Conservation (phyloP, 2,888 invertebrate genomes). For the Cremastinae sp. region DNA sequence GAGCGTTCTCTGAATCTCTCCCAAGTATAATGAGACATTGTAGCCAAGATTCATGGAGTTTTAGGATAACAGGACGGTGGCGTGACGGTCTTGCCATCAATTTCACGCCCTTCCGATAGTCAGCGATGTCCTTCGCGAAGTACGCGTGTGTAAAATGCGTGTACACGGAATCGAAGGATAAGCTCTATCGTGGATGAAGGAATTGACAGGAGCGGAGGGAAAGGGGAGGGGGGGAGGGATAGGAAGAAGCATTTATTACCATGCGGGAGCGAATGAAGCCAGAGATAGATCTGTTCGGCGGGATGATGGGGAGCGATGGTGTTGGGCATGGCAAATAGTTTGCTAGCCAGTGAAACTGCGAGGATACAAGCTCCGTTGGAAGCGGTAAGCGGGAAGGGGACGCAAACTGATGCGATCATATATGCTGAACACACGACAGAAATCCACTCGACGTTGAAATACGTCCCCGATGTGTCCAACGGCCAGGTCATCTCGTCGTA, state of each 20-base stretch:
- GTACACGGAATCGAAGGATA: neutral
- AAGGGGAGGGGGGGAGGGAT: neutral
- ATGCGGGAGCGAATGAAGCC: slow-evolving; percentile 50
- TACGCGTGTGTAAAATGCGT: slow-evolving; percentile 16
- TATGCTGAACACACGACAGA: slow-evolving; percentile 55
- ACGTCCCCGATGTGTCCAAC: slow-evolving; percentile 62
- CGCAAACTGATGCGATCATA: slow-evolving; percentile 49
- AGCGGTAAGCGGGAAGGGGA: neutral
- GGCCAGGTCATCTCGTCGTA: slow-evolving; percentile 52
- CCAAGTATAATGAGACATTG: neutral
- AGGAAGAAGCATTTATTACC: slow-evolving; percentile 55
- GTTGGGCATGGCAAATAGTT: slow-evolving; percentile 27
- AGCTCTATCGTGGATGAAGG: slow-evolving; percentile 21
- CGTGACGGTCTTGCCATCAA: no score
- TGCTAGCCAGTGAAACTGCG: slow-evolving; percentile 33
- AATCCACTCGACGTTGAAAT: slow-evolving; percentile 62
- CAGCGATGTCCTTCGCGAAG: slow-evolving; percentile 7
- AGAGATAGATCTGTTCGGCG: slow-evolving; percentile 44
- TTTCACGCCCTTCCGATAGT: slow-evolving; percentile 14
- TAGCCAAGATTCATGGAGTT: neutral
- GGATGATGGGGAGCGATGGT: slow-evolving; percentile 11
- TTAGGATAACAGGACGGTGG: no score
- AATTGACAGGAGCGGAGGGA: slow-evolving; percentile 27
- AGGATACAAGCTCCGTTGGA: slow-evolving; percentile 39
- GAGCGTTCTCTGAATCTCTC: slow-evolving; percentile 6